phyloP scores from a whole-genome alignment of 2,113 vertebrate species.

The Carassius auratus region DNA sequence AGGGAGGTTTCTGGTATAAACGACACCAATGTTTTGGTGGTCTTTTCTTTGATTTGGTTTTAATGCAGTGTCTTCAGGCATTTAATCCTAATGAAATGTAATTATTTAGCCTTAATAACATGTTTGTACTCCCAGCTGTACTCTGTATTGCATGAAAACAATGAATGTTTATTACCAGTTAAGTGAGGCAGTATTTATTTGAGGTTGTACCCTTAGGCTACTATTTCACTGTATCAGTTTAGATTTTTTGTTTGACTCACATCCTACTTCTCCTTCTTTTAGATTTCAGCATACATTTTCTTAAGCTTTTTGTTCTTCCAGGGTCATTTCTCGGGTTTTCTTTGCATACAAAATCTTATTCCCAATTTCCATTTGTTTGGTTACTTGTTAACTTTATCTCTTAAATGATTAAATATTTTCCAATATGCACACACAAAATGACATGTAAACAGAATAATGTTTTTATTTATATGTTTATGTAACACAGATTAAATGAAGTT shows the following conservation, averaged over 20 bases:
- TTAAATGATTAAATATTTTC: too few species aligned
- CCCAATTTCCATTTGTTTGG: background rate
- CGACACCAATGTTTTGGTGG: background rate
- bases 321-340: background rate
- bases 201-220: conserved; percentile 35
- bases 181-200: conserved; percentile 21
- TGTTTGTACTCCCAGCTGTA: conserved; percentile 41
- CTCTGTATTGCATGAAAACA: conserved; percentile 37
- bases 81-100: conserved; percentile 37
- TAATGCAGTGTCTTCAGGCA: conserved; percentile 1
- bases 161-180: conserved; percentile 60
- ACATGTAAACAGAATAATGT: too few species aligned
- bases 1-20: background rate
- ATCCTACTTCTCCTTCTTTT: background rate
- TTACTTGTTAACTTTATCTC: background rate
- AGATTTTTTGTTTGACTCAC: background rate
- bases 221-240: conserved; percentile 14
- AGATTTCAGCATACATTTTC: background rate
- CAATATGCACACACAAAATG: too few species aligned
- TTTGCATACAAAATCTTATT: background rate
- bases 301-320: background rate
- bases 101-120: conserved; percentile 47
- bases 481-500: too few species aligned
- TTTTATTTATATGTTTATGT: too few species aligned
- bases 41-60: conserved; percentile 5